Base-by-base conservation (phyloP, 1,140 invertebrate species). In the Brachionus sp. region DNA sequence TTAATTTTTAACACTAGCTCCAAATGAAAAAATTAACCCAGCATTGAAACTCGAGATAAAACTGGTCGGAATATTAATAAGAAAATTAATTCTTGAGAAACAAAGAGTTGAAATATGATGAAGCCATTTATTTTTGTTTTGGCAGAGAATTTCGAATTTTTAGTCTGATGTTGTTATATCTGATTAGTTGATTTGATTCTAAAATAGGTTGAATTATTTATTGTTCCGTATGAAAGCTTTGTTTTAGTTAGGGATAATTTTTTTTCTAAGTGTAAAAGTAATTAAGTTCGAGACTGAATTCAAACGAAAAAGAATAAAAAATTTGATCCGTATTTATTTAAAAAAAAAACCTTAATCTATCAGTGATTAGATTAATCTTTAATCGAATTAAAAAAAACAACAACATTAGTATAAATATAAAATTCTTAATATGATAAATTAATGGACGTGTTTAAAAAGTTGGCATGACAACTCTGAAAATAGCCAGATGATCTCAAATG, bases 301-400 rank as follows among this genome's bases (percentile, higher is more conserved):
- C 33, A 66, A 33, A 39, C 33, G 35, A 39, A 39, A 37, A 37
- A 37, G 37, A 39, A 37, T 70, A 6, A 0, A 70, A 70, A 70
- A 70, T 70, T 70, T 39, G 66, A 39, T 70, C 29, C 35, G 66
- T 70, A 70, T 39, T 70, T 70, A 70, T 37, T 70, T 37, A 9
- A 39, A 37, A 37, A 37, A 37, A 39, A 70, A 29, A 29, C 16
- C 66, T 39, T 37, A 70, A 70, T 70, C 35, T 70, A 70, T 35
- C 37, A 19, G 66, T 70, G 37, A 70, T 70, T 70, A 70, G 66
- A 70, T 70, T 70, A 70, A 70, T 70, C 64, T 66, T 70, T 39
- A 42, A 66, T 37, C 29, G 25, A 66, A 66, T 37, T 25, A 66
- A 66, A 16, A 33, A 66, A 57, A 57, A 57, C n/a, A 33, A 66